A percentile compares a stretch with the other conserved stretches of the same genome.
phyloP scores from a whole-genome alignment of 1,140 invertebrate genomes.

The Cecropterus lyciades region DNA sequence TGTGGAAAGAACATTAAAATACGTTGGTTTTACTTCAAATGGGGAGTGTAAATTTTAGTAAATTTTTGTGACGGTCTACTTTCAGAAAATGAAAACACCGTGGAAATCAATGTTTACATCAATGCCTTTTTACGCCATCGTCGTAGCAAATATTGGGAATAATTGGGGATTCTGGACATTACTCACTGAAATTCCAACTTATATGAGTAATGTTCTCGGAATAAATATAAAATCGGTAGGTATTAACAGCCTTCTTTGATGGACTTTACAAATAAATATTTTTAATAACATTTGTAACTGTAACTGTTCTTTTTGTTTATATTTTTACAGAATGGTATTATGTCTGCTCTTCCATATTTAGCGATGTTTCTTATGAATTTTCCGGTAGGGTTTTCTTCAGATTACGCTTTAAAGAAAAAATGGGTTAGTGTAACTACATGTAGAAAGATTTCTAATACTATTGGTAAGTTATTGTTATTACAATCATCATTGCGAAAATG shows the following conservation, averaged over 20 bases:
- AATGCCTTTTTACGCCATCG: constrained; percentile 90
- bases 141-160: constrained; percentile 91
- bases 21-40: too few species aligned
- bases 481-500: too few species aligned
- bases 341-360: constrained; percentile 51
- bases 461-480: background rate
- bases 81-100: constrained; percentile 5
- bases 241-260: background rate
- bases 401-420: constrained; percentile 84
- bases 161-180: constrained; percentile 96
- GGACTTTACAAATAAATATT: too few species aligned
- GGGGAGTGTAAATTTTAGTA: too few species aligned
- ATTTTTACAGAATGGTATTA: constrained; percentile 1
- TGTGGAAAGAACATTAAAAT: too few species aligned
- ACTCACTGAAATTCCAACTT: constrained; percentile 93
- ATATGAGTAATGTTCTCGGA: constrained; percentile 91
- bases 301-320: too few species aligned
- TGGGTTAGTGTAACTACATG: constrained; percentile 76
- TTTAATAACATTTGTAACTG: too few species aligned
- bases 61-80: background rate
- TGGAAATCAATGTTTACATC: constrained; percentile 83
- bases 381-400: constrained; percentile 85
- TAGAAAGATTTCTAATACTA: constrained; percentile 86
- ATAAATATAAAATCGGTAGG: constrained; percentile 81
- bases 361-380: constrained; percentile 88